These are phyloP conservation scores for Adoxophyes honmai DNA, from an alignment of 1,140 invertebrate genomes.

Conservation along the genomic window DNA sequence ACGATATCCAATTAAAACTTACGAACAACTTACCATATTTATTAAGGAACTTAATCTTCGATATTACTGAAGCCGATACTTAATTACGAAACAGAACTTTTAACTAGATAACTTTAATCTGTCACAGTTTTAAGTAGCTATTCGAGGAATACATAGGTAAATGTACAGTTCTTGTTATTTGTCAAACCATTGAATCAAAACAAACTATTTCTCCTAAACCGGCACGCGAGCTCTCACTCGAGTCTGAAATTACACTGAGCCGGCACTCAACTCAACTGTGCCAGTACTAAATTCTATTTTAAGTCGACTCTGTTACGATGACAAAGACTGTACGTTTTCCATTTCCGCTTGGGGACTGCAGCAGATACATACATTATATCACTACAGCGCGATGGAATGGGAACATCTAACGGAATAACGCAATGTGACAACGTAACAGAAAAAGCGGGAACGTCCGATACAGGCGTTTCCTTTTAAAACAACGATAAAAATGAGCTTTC, in stretches of 20 bases:
- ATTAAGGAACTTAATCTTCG: neutral
- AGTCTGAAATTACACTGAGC: slow-evolving; percentile 55
- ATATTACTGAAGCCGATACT: neutral
- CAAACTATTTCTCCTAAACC: neutral
- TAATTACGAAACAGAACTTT: neutral
- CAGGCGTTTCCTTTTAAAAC: neutral
- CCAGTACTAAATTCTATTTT: neutral
- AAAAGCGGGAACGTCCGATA: no score
- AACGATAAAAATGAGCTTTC: neutral
- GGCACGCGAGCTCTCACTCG: slow-evolving; percentile 35
- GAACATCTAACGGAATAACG: slow-evolving; percentile 16
- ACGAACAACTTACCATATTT: slow-evolving; percentile 4
- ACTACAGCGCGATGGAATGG: slow-evolving; percentile 23
- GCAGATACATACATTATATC: slow-evolving; percentile 2
- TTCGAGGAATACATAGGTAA: no score
- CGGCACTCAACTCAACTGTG: slow-evolving; percentile 10
- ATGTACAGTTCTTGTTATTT: neutral
- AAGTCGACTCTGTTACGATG: neutral
- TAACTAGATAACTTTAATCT: no score
- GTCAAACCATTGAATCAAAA: neutral
- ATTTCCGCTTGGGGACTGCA: slow-evolving; percentile 23
- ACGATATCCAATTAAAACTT: neutral
- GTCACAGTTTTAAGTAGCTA: no score
- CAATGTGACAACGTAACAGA: neutral
- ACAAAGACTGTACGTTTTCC: slow-evolving; percentile 26